These are phyloP conservation scores for Girardia tigrina DNA, from an alignment of 2,888 invertebrate species.

Conservation along the genomic window DNA sequence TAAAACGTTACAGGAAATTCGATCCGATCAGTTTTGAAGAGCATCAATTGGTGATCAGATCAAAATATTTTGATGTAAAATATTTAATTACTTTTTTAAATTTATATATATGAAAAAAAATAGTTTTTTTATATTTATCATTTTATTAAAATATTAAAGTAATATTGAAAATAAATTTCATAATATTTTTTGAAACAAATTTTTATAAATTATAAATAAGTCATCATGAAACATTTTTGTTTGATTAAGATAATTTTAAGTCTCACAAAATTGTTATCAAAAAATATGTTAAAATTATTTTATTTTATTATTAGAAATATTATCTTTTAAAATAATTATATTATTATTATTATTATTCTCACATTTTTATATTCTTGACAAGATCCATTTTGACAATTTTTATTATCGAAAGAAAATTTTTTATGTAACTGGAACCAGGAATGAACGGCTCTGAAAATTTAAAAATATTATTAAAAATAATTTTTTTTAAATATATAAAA, in stretches of 20 bases:
- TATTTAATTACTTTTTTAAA: no score
- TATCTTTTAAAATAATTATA: background rate
- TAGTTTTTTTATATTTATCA: no score
- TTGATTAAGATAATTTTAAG: no score
- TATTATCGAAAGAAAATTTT: background rate
- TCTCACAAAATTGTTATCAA: background rate
- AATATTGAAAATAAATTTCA: background rate
- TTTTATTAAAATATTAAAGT: no score
- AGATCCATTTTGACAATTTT: background rate
- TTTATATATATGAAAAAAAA: no score
- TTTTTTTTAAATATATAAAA: background rate
- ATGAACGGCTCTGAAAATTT: background rate
- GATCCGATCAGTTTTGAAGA: no score
- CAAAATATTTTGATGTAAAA: no score
- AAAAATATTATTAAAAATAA: background rate
- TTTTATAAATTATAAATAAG: background rate
- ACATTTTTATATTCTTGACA: conserved; percentile 3
- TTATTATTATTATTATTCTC: background rate
- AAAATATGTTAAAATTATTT: background rate
- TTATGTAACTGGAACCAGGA: background rate
- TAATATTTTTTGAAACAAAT: background rate
- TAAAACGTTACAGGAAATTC: no score
- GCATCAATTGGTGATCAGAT: no score
- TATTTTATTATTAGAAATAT: background rate
- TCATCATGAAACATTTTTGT: background rate